phyloP scores from a whole-genome alignment of 2,888 invertebrate genomes.

The Aspidapion aeneum region DNA sequence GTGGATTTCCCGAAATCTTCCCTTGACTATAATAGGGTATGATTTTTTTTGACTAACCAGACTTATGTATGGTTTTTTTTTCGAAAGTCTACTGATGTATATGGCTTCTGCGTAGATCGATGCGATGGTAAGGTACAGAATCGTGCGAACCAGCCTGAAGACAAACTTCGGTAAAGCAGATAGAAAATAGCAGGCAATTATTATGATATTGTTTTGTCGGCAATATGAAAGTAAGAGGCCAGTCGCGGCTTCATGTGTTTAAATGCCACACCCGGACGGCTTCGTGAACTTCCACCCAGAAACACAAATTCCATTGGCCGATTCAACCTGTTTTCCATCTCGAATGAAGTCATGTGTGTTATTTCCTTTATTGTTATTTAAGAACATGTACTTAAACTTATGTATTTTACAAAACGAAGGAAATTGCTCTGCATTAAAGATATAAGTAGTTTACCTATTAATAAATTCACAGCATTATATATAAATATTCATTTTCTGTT shows the following conservation, averaged over 20 bases:
- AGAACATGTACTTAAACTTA: neutral
- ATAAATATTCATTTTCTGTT: too few species aligned
- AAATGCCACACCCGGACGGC: slow-evolving; percentile 36
- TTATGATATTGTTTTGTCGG: neutral
- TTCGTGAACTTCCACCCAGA: slow-evolving; percentile 42
- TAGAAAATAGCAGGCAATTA: neutral
- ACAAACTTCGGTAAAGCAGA: neutral
- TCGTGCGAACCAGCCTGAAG: neutral
- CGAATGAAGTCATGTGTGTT: neutral
- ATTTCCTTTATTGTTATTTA: neutral
- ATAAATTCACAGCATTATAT: too few species aligned
- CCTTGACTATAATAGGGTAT: too few species aligned
- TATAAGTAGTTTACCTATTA: too few species aligned
- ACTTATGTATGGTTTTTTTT: too few species aligned
- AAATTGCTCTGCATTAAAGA: too few species aligned
- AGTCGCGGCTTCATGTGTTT: neutral
- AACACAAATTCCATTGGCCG: slow-evolving; percentile 37
- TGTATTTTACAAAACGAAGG: slow-evolving; percentile 13
- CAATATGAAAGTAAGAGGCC: neutral
- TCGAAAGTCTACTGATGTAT: too few species aligned
- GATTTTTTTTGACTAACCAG: too few species aligned
- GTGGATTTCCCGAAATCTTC: too few species aligned
- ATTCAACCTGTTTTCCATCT: slow-evolving; percentile 28
- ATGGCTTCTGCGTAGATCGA: too few species aligned
- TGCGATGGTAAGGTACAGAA: neutral